phyloP scores from a whole-genome alignment of 2,113 vertebrate species.

The Heloderma charlesbogerti region DNA sequence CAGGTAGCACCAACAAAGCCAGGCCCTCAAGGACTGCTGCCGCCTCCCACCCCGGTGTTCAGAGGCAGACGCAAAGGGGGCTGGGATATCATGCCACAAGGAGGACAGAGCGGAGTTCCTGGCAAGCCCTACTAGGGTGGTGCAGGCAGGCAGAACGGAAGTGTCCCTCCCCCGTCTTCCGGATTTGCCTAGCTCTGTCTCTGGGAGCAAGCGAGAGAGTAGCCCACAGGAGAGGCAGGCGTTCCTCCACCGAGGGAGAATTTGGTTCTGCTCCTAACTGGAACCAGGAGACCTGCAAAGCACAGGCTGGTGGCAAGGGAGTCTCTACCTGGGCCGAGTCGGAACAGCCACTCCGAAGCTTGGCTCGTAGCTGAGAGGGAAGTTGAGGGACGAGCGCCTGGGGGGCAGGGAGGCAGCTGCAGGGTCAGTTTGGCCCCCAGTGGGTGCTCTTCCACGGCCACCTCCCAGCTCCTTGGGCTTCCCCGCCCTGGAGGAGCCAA shows the following conservation, averaged over 20 bases:
- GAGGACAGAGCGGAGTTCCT: not conserved
- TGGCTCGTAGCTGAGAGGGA: constrained; percentile 35
- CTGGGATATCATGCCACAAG: not conserved
- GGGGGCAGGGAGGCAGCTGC: not conserved
- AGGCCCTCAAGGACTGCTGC: not conserved
- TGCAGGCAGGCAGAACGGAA: not conserved
- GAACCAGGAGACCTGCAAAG: not conserved
- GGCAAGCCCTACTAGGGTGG: not conserved
- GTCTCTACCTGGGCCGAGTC: constrained; percentile 57
- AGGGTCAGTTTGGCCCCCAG: not conserved
- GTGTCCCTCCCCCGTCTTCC: not conserved
- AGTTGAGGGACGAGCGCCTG: not conserved
- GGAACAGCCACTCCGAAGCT: constrained; percentile 19
- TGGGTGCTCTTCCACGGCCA: not conserved
- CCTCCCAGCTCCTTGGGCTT: constrained; percentile 41
- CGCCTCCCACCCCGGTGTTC: not conserved
- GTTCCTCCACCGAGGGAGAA: not conserved
- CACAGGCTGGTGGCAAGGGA: not conserved
- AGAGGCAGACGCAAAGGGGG: not conserved
- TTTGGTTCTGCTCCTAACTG: no score
- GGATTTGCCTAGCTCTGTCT: not conserved
- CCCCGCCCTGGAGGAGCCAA: rapidly evolving
- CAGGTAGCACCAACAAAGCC: not conserved
- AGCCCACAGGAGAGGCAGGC: not conserved
- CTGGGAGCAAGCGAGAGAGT: not conserved